Base-by-base conservation (phyloP, 2,888 invertebrate genomes). In the Acronicta alni region DNA sequence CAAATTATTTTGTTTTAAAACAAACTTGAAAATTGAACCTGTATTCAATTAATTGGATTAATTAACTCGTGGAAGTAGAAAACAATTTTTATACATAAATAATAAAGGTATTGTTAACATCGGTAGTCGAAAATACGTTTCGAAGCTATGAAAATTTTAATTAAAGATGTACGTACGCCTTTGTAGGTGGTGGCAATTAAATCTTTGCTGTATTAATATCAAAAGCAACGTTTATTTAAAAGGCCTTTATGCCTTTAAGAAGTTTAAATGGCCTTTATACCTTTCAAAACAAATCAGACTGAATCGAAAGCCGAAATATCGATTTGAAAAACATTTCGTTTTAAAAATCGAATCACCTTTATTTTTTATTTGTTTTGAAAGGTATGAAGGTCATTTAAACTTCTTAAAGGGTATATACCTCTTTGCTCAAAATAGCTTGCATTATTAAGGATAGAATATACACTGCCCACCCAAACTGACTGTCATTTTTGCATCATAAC, bases 71-170 rank as follows among this genome's bases (percentile, higher is more conserved):
- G 72, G 57, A 73, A 79, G 78, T 76, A 67, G 68, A 77, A 80
- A 81, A 69, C 72, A 72, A 77, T 82, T 85, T 83, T 80, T 78
- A 73, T 75, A 67, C 57, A 71, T 80, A 79, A 82, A 83, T 81
- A 82, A 82, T 81, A 73, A 74, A 51, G 42, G 53, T 39, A 56
- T 69, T 59, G 62, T 67, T 72, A 76, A 48, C 41, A 55, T 56
- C 32, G 57, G 41, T 17, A 57, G 43, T 38, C 57, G 60, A 57
- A 76, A 61, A 75, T 55, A 51, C 46, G 51, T 58, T 58, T 48
- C 55, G n/a, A 57, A 70, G 82, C 79, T 85, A 84, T 81, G 77
- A 67, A 81, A 80, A 85, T 85, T 87, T 88, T 88, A 89, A 89
- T 89, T 87, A 88, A 85, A 82, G 81, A 82, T 76, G 75, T 55